Conservation (phyloP, 2,797 vertebrate genomes). For the Microhierax caerulescens region DNA sequence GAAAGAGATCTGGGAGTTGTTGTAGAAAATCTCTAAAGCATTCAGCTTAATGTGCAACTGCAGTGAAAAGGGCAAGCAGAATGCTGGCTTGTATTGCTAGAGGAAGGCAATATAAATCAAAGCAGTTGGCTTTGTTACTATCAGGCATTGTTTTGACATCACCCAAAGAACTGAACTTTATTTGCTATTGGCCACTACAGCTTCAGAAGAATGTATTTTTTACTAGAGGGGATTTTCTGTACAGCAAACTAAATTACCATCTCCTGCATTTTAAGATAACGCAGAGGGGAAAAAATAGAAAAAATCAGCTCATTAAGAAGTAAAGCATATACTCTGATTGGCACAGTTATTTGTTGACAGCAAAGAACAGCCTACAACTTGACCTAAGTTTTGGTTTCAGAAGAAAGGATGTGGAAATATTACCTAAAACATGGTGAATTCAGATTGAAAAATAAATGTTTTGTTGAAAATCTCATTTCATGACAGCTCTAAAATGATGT, state of each 20-base stretch:
- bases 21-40: constrained; percentile 70
- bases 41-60: constrained; percentile 62
- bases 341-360: not conserved
- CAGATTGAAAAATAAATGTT: not conserved
- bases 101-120: constrained; percentile 68
- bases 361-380: not conserved
- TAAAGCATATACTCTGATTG: not conserved
- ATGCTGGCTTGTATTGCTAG: constrained; percentile 11
- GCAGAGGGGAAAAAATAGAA: not conserved
- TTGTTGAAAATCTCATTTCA: constrained; percentile 7
- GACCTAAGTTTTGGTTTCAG: not conserved
- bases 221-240: not conserved
- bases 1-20: constrained; percentile 71
- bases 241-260: constrained; percentile 8
- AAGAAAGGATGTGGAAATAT: not conserved
- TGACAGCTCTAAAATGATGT: not conserved
- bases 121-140: constrained; percentile 49
- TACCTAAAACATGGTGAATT: not conserved
- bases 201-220: constrained; percentile 13
- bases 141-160: constrained; percentile 32
- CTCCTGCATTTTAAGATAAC: constrained; percentile 43
- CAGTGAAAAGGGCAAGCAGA: constrained; percentile 57
- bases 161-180: constrained; percentile 44
- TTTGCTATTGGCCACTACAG: constrained; percentile 34
- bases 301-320: constrained; percentile 23